Conservation (phyloP, 2,113 vertebrate species). For the Rhineura floridana region DNA sequence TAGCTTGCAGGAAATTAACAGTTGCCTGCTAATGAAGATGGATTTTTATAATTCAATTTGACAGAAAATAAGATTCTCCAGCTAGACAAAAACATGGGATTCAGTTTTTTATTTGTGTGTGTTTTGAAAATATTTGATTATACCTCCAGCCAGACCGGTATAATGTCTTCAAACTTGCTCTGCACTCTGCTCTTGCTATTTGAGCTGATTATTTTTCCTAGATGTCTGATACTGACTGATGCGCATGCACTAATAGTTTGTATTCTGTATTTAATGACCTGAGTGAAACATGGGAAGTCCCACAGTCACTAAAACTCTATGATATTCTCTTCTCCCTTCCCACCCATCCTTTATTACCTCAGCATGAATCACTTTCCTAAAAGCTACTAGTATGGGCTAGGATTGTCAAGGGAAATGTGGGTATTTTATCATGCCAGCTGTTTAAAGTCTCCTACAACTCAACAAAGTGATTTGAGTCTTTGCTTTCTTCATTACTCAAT, state of each 20-base stretch:
- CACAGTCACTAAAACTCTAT: conserved; percentile 54
- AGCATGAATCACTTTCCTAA: conserved; percentile 50
- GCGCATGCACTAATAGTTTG: conserved; percentile 48
- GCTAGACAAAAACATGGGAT: conserved; percentile 62
- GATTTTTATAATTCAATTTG: conserved; percentile 73
- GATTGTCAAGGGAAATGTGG: conserved; percentile 67
- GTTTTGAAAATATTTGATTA: conserved; percentile 52
- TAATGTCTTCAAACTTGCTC: conserved; percentile 68
- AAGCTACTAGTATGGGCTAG: conserved; percentile 66
- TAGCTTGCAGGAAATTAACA: conserved; percentile 73
- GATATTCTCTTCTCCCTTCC: not conserved
- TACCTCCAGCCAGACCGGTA: conserved; percentile 62
- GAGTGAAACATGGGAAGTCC: conserved; percentile 49
- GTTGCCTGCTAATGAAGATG: conserved; percentile 77
- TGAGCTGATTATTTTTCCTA: conserved; percentile 48
- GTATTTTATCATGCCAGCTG: conserved; percentile 68
- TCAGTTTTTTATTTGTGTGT: conserved; percentile 49
- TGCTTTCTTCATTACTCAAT: conserved; percentile 66
- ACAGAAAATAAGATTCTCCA: conserved; percentile 74
- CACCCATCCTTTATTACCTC: conserved; percentile 42
- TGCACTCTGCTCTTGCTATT: conserved; percentile 66
- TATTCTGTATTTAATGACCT: conserved; percentile 45
- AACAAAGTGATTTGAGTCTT: conserved; percentile 51
- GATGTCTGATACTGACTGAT: conserved; percentile 58
- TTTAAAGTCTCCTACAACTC: conserved; percentile 73